Base-by-base conservation (phyloP, 1,140 invertebrate species). In the Orussus abietinus region DNA sequence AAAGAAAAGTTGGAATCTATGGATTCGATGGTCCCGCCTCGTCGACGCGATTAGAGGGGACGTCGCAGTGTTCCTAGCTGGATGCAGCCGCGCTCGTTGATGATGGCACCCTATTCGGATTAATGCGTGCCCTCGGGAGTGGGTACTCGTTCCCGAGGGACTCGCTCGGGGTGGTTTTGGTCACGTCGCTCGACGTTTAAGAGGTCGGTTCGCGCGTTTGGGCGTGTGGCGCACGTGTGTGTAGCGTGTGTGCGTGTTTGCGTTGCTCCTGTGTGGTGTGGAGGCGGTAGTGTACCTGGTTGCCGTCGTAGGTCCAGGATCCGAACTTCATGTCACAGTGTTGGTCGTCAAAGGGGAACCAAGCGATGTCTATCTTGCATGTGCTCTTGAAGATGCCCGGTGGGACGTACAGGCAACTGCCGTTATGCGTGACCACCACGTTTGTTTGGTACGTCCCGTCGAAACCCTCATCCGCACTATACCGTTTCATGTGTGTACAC, bases 341-440 rank as follows among this genome's bases (percentile, higher is more conserved):
- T 83, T 97, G 94, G 75, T 96, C 92, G 80, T 98, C 94, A 81
- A 96, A 97, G 65, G 94, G 94, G 79, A 96, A 97, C 91, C 92
- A 96, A 64, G 90, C 94, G 80, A 97, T 97, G 83, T 98, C 92
- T 77, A 98, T 98, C 80, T 92, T 90, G 83, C 95, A 98, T 77
- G 92, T 96, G 82, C 91, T 96, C 80, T 94, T 95, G 83, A 97
- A 96, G 77, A 98, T 98, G 77, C 90, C 89, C 52, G 95, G 95
- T 62, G 95, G 94, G 71, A 98, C 87, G 83, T 95, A 96, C 74
- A 90, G 83, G 79, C 92, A 93, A 79, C 84, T 89, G 74, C 94
- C 95, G 80, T 92, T 92, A 82, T 89, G 83, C 76, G 84, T 84
- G 74, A 96, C 90, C 73, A 97, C 89, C 77, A 97, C 90, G 80